phyloP scores from a whole-genome alignment of 1,140 invertebrate species.

The Lucilia cuprina region DNA sequence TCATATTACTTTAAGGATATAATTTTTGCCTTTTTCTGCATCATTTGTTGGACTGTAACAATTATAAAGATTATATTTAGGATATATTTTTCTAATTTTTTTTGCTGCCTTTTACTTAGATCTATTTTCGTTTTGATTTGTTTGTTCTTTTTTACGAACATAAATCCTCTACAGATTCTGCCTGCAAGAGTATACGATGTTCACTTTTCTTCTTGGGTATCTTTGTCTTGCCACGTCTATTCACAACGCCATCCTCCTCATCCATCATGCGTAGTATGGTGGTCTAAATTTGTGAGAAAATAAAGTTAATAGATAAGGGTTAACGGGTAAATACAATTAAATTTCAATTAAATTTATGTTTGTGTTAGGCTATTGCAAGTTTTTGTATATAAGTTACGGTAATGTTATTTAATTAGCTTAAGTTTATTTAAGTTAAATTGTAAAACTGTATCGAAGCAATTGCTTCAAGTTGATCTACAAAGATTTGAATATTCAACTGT shows the following conservation, averaged over 20 bases:
- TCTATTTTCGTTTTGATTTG: not conserved
- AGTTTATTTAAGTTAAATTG: not conserved
- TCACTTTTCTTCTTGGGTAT: constrained; percentile 51
- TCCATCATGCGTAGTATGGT: constrained; percentile 96
- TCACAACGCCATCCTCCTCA: constrained; percentile 84
- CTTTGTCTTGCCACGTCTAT: constrained; percentile 62
- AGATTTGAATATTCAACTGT: too few relatives aligned
- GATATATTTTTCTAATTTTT: not conserved
- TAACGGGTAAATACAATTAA: not conserved
- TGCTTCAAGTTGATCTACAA: too few relatives aligned
- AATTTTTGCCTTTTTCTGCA: not conserved
- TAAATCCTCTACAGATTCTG: constrained; percentile 59
- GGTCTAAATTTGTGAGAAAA: constrained; percentile 56
- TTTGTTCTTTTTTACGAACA: constrained; percentile 39
- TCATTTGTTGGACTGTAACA: too few relatives aligned
- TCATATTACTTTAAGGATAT: not conserved
- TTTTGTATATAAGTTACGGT: not conserved
- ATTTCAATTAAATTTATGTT: not conserved
- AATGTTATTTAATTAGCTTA: too few relatives aligned
- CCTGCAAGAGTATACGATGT: constrained; percentile 54
- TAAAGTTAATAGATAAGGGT: not conserved
- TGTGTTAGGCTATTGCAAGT: not conserved
- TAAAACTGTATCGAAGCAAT: too few relatives aligned
- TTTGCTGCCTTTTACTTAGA: not conserved
- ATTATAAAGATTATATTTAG: too few relatives aligned